These are phyloP conservation scores for Meganola albula DNA, from an alignment of 2,888 invertebrate species.

Conservation along the genomic window DNA sequence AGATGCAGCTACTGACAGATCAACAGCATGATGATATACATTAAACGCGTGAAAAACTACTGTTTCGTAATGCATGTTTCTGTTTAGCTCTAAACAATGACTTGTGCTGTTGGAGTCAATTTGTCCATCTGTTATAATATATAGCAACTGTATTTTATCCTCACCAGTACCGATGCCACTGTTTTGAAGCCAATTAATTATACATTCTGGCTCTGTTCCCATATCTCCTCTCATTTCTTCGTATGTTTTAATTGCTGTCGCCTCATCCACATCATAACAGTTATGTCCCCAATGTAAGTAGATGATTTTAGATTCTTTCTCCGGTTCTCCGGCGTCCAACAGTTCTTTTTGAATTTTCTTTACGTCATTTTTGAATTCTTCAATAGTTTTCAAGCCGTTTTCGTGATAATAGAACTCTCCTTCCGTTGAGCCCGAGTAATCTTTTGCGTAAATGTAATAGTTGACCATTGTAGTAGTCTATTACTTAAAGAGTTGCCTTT, in stretches of 20 bases:
- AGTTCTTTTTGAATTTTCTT: conserved; percentile 21
- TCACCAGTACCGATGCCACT: conserved; percentile 12
- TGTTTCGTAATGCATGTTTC: conserved; percentile 30
- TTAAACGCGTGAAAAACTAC: conserved; percentile 33
- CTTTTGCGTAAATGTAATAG: background rate
- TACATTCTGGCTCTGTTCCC: background rate
- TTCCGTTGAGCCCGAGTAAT: background rate
- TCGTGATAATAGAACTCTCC: background rate
- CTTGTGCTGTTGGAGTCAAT: conserved; percentile 6
- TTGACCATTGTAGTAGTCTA: background rate
- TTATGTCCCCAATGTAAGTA: conserved; percentile 34
- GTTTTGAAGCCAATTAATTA: conserved; percentile 9
- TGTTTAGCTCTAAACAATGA: conserved; percentile 24
- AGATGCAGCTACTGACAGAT: conserved; percentile 31
- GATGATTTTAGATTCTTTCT: conserved; percentile 24
- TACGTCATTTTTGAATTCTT: conserved; percentile 27
- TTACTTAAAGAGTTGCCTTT: no score
- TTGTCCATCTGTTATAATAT: conserved; percentile 35
- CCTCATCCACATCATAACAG: conserved; percentile 30
- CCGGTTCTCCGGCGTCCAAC: conserved; percentile 6
- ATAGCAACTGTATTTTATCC: conserved; percentile 29
- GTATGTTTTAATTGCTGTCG: conserved; percentile 5
- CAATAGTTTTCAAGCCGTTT: conserved; percentile 19
- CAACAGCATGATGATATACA: conserved; percentile 7
- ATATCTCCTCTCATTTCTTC: background rate